Evolutionary conservation across 2,888 invertebrate species (phyloP).

Genomic region (Julus scanicus): DNA sequence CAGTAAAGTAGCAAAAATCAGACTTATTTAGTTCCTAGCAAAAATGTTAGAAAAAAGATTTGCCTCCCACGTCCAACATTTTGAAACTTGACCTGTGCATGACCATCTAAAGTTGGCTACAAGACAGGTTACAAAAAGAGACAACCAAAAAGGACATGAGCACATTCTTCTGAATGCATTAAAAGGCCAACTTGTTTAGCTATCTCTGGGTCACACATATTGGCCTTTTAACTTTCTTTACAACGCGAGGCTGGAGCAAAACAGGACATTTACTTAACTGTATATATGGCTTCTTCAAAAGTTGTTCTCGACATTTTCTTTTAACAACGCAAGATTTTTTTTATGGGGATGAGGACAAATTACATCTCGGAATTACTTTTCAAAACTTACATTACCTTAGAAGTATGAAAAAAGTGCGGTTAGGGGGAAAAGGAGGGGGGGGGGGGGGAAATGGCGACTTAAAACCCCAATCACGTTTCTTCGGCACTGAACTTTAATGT

Average conservation of each 20-base stretch:
- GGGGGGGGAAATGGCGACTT: not conserved
- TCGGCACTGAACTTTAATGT: constrained; percentile 14
- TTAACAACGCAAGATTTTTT: not conserved
- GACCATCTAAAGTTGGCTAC: not conserved
- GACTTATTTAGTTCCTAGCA: too few species aligned
- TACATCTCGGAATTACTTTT: constrained; percentile 16
- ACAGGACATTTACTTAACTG: not conserved
- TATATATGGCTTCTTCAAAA: constrained; percentile 17
- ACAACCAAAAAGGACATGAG: constrained; percentile 1
- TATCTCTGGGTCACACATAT: constrained; percentile 16
- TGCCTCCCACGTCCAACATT: not conserved
- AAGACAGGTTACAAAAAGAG: constrained; percentile 9
- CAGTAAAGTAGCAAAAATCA: too few species aligned
- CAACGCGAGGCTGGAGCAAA: not conserved
- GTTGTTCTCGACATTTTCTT: constrained; percentile 2
- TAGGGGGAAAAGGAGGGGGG: too few species aligned
- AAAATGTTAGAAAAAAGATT: not conserved
- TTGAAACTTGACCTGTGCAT: constrained; percentile 11
- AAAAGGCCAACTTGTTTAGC: not conserved
- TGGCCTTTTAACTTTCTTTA: not conserved
- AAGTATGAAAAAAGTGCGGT: constrained; percentile 5
- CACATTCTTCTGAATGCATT: constrained; percentile 9
- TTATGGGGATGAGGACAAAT: constrained; percentile 23
- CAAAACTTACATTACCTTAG: not conserved
- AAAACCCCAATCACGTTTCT: constrained; percentile 11